These are phyloP conservation scores for Tor tambroides DNA, from an alignment of 2,113 vertebrate species.

Conservation along the genomic window DNA sequence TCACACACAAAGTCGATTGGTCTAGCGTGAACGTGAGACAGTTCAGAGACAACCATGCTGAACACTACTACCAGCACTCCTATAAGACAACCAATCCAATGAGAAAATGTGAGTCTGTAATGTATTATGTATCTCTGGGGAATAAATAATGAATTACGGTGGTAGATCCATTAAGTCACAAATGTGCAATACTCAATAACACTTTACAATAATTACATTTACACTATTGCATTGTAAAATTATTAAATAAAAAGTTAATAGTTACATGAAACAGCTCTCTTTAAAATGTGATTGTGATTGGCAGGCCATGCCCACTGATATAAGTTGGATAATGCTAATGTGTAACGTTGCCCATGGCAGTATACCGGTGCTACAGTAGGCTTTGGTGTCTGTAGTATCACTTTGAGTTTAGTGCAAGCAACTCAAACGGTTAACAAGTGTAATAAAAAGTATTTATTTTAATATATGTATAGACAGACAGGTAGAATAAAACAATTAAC, in stretches of 20 bases:
- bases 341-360: too few species aligned
- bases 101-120: background rate
- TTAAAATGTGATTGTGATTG: background rate
- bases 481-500: background rate
- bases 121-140: background rate
- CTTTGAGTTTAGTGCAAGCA: too few species aligned
- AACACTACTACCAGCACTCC: constrained; percentile 69
- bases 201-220: background rate
- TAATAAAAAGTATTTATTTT: background rate
- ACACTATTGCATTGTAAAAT: background rate
- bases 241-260: background rate
- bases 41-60: constrained; percentile 66
- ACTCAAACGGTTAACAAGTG: background rate
- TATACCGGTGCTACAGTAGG: too few species aligned
- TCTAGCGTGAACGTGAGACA: constrained; percentile 64
- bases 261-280: too few species aligned
- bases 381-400: too few species aligned
- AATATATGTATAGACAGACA: background rate
- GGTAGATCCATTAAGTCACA: background rate
- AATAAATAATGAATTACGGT: background rate
- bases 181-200: background rate
- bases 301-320: background rate
- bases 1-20: constrained; percentile 71
- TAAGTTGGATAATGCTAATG: too few species aligned
- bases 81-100: constrained; percentile 24